Conservation (phyloP, 2,888 invertebrate genomes). For the Elmis aenea region DNA sequence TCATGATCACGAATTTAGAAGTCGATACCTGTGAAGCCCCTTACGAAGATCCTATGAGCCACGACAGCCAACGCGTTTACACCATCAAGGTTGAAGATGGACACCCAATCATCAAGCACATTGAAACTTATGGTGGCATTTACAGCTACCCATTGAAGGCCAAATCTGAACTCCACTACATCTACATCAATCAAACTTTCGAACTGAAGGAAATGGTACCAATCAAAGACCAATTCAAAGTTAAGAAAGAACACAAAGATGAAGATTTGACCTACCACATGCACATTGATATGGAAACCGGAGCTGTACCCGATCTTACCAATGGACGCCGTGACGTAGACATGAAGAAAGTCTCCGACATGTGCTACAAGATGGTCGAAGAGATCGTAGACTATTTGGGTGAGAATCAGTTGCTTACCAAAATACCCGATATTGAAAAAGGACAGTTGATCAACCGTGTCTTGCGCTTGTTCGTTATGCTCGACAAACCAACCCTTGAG, state of each 20-base stretch:
- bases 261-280: constrained; percentile 32
- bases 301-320: constrained; percentile 34
- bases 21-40: constrained; percentile 31
- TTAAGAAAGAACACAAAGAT: constrained; percentile 18
- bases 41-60: constrained; percentile 32
- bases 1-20: constrained; percentile 33
- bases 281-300: constrained; percentile 20
- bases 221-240: constrained; percentile 20
- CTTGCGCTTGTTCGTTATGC: constrained; percentile 32
- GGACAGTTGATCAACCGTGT: constrained; percentile 40
- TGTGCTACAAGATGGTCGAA: constrained; percentile 35
- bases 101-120: constrained; percentile 22
- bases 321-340: constrained; percentile 37
- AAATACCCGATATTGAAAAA: constrained; percentile 36
- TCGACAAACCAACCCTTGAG: constrained; percentile 36
- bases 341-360: constrained; percentile 28
- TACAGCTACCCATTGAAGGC: constrained; percentile 30
- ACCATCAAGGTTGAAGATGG: constrained; percentile 24
- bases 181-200: constrained; percentile 44
- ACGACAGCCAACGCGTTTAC: constrained; percentile 30
- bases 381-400: constrained; percentile 39
- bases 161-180: constrained; percentile 37
- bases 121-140: constrained; percentile 31
- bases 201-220: constrained; percentile 30
- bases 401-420: constrained; percentile 36